These are phyloP conservation scores for Orthosia gothica DNA, from an alignment of 2,888 invertebrate genomes.

Conservation along the genomic window DNA sequence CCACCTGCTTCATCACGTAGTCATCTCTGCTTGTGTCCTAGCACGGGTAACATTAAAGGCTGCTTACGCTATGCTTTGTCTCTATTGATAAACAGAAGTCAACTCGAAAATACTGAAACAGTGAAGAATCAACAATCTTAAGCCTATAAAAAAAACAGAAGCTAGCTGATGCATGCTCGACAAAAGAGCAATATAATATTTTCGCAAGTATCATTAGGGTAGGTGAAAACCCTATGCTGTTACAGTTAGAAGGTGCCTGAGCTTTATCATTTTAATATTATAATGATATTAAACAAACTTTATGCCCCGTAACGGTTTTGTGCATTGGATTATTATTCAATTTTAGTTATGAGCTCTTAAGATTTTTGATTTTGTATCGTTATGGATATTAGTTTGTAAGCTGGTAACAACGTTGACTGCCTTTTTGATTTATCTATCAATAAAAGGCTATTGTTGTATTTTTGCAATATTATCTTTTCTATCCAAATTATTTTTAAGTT, in stretches of 20 bases:
- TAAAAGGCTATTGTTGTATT: too few species aligned
- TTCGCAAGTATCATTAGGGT: background rate
- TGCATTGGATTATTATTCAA: slow-evolving; percentile 62
- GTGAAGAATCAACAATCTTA: too few species aligned
- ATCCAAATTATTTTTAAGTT: too few species aligned
- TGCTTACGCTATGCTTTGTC: too few species aligned
- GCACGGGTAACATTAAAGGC: too few species aligned
- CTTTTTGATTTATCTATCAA: background rate
- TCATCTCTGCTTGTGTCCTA: too few species aligned
- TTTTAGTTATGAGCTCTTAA: slow-evolving; percentile 53
- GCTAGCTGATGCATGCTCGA: background rate
- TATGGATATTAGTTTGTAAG: background rate
- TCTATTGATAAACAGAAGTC: too few species aligned
- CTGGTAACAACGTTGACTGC: background rate
- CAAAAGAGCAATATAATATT: background rate
- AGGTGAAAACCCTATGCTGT: slow-evolving; percentile 53
- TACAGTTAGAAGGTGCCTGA: slow-evolving; percentile 71
- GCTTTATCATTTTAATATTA: slow-evolving; percentile 72
- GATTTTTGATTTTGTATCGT: slow-evolving; percentile 42
- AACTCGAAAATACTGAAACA: too few species aligned
- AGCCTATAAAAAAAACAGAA: too few species aligned
- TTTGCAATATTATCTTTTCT: background rate
- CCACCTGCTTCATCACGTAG: too few species aligned
- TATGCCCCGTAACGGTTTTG: slow-evolving; percentile 62
- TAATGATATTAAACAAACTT: slow-evolving; percentile 71